Evolutionary conservation across 2,888 invertebrate species (phyloP).

Genomic region (Himalopsyche kuldschensis): DNA sequence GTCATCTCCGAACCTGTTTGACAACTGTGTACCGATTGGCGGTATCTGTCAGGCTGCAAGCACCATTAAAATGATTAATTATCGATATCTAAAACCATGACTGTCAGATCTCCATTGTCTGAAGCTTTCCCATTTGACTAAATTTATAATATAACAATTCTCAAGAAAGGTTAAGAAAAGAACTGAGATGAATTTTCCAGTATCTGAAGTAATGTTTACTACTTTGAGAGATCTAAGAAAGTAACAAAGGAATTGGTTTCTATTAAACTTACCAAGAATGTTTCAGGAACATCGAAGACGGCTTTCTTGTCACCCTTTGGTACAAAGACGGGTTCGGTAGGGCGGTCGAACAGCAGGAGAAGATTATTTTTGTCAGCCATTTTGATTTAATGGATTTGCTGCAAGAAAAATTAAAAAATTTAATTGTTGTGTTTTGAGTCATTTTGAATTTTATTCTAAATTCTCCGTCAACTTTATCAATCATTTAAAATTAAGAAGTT

Average conservation of each 20-base stretch:
- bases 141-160: too few species aligned
- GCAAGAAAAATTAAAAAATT: not conserved
- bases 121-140: too few species aligned
- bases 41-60: constrained; percentile 53
- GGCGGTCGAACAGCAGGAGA: constrained; percentile 61
- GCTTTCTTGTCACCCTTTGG: constrained; percentile 64
- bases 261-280: constrained; percentile 64
- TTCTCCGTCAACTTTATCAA: too few species aligned
- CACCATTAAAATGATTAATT: constrained; percentile 3
- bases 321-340: constrained; percentile 63
- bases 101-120: too few species aligned
- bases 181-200: not conserved
- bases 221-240: too few species aligned
- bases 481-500: too few species aligned
- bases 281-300: constrained; percentile 63
- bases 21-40: constrained; percentile 55
- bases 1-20: constrained; percentile 61
- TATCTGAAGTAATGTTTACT: not conserved
- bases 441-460: too few species aligned
- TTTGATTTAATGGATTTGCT: not conserved
- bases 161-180: not conserved
- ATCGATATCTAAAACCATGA: not conserved
- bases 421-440: too few species aligned
- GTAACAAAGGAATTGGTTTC: too few species aligned
- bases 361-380: constrained; percentile 34